A percentile compares a stretch with the other conserved stretches of the same genome.
phyloP scores from a whole-genome alignment of 2,797 vertebrate species.

The Sebastes paucispinis region DNA sequence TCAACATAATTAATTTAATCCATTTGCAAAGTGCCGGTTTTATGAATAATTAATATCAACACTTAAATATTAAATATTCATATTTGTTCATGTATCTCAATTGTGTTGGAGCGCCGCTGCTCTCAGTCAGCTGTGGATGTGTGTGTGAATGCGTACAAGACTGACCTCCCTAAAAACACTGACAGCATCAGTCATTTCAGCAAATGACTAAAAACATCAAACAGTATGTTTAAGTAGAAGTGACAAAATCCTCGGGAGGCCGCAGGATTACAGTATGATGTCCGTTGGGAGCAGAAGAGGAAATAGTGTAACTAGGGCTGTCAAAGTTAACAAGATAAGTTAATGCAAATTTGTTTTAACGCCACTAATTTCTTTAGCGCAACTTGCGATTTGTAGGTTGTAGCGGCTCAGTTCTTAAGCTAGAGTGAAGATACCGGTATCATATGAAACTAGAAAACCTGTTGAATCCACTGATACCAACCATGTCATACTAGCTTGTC shows the following conservation, averaged over 20 bases:
- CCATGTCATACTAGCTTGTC: no score
- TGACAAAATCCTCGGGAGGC: neutral
- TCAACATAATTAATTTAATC: conserved; percentile 83
- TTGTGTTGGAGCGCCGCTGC: conserved; percentile 34
- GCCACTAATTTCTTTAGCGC: no score
- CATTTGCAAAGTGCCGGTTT: conserved; percentile 72
- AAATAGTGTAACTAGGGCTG: no score
- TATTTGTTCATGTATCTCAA: conserved; percentile 64
- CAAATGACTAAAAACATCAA: neutral
- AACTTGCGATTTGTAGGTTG: no score
- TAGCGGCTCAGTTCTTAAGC: no score
- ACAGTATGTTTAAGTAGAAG: neutral
- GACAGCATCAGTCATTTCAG: neutral
- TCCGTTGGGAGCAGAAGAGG: neutral
- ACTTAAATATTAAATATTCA: conserved; percentile 81
- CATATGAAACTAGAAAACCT: no score
- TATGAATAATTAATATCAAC: conserved; percentile 81
- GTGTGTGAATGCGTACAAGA: neutral
- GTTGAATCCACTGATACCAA: no score
- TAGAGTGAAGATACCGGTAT: no score
- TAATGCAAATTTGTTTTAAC: no score
- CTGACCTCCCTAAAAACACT: neutral
- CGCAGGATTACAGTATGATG: neutral
- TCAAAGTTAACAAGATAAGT: no score
- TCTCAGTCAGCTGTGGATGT: neutral